Evolutionary conservation across 2,888 invertebrate species (phyloP).

Genomic region (Lycophotia porphyrea): DNA sequence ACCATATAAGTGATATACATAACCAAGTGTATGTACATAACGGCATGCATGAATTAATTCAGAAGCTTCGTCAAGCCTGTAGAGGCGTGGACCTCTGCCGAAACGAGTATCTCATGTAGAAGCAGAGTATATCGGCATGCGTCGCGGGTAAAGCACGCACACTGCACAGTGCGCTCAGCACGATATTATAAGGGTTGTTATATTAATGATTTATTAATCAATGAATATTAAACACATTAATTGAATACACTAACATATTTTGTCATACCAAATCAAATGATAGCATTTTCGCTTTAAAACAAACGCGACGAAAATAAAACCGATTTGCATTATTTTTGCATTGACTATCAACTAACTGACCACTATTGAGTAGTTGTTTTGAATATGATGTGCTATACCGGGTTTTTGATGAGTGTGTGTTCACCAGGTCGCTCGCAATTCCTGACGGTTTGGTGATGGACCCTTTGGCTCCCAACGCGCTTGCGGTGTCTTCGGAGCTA

Average conservation of each 20-base stretch:
- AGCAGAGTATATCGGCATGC: conserved; percentile 70
- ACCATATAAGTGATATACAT: conserved; percentile 15
- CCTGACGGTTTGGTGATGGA: conserved; percentile 88
- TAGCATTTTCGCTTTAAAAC: background rate
- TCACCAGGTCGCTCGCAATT: conserved; percentile 84
- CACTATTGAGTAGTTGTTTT: background rate
- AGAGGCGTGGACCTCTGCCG: conserved; percentile 26
- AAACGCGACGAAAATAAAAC: background rate
- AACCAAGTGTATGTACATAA: conserved; percentile 7
- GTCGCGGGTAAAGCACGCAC: conserved; percentile 71
- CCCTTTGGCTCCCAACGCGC: conserved; percentile 85
- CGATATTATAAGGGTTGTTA: conserved; percentile 58
- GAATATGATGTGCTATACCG: background rate
- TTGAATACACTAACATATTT: too few species aligned
- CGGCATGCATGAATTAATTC: conserved; percentile 24
- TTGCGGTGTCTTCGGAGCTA: conserved; percentile 85
- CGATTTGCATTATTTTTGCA: background rate
- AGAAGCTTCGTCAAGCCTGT: conserved; percentile 20
- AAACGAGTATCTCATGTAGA: conserved; percentile 59
- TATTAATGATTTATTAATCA: background rate
- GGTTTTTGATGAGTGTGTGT: conserved; percentile 40
- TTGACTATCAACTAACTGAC: background rate
- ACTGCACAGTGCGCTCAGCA: conserved; percentile 61
- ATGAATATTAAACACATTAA: background rate
- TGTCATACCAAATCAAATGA: background rate